Conservation (phyloP, 2,888 invertebrate genomes). For the Chironomus riparius region DNA sequence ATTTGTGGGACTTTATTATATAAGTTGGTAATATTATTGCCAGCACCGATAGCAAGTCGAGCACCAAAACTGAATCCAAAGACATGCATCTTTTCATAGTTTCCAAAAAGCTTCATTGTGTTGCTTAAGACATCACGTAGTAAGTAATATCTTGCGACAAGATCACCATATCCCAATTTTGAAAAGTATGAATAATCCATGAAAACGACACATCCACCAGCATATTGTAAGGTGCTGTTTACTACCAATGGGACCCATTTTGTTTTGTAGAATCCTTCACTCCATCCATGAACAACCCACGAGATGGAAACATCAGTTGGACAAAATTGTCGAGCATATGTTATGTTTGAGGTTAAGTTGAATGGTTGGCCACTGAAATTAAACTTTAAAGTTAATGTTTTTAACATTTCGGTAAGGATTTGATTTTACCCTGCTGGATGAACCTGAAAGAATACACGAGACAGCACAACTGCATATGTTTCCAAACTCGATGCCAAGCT, state of each 20-base stretch:
- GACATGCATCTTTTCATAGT: slow-evolving; percentile 28
- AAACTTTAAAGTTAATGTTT: too few relatives aligned
- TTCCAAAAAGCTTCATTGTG: slow-evolving; percentile 30
- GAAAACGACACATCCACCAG: slow-evolving; percentile 12
- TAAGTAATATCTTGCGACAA: slow-evolving; percentile 29
- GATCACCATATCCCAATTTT: slow-evolving; percentile 30
- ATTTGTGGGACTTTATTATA: slow-evolving; percentile 31
- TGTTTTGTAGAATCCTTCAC: neutral
- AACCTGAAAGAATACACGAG: too few relatives aligned
- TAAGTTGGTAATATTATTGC: slow-evolving; percentile 29
- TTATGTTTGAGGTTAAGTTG: too few relatives aligned
- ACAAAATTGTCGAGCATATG: neutral
- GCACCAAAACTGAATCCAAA: slow-evolving; percentile 33
- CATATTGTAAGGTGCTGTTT: neutral
- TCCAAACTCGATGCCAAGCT: too few relatives aligned
- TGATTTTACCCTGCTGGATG: too few relatives aligned
- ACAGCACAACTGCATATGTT: too few relatives aligned
- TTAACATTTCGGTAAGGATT: too few relatives aligned
- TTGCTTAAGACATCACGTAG: slow-evolving; percentile 29
- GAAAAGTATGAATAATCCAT: slow-evolving; percentile 4
- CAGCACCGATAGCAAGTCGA: slow-evolving; percentile 31
- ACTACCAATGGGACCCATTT: neutral
- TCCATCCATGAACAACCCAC: slow-evolving; percentile 20
- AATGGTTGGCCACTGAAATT: too few relatives aligned
- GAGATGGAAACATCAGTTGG: neutral